Conservation (phyloP, 1,140 invertebrate species). For the Saxidomus purpurata region DNA sequence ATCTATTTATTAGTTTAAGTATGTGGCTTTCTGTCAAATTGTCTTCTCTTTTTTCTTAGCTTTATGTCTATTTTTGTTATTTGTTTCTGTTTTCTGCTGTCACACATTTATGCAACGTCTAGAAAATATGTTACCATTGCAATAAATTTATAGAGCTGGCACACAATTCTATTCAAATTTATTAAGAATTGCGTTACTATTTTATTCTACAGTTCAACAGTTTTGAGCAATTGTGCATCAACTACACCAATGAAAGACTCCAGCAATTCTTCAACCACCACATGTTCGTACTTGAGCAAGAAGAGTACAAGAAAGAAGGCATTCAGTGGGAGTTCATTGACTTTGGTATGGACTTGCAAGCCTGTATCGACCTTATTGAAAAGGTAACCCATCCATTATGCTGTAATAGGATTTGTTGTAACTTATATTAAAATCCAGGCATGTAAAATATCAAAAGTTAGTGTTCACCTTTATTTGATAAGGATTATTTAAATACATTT, state of each 20-base stretch:
- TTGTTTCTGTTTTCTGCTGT: background rate
- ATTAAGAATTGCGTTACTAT: too few species aligned
- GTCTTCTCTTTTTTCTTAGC: too few species aligned
- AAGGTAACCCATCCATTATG: constrained; percentile 92
- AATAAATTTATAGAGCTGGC: background rate
- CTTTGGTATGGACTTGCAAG: constrained; percentile 99
- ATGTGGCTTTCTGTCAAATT: too few species aligned
- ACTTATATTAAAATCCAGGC: too few species aligned
- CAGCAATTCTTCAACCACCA: constrained; percentile 99
- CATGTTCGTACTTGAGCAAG: constrained; percentile 99
- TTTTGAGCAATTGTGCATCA: constrained; percentile 99
- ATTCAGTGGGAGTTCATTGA: constrained; percentile 99
- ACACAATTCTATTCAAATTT: too few species aligned
- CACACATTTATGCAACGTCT: background rate
- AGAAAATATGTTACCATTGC: background rate
- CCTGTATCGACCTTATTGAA: constrained; percentile 99
- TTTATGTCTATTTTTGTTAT: too few species aligned
- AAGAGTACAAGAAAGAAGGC: constrained; percentile 99
- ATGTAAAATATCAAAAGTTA: too few species aligned
- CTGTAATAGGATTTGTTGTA: background rate
- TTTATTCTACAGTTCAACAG: constrained; percentile 94
- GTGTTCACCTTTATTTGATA: too few species aligned
- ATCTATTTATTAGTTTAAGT: too few species aligned
- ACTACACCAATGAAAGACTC: constrained; percentile 99
- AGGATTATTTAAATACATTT: too few species aligned